Base-by-base conservation (phyloP, 2,113 vertebrate genomes). In the Tringa solitaria region DNA sequence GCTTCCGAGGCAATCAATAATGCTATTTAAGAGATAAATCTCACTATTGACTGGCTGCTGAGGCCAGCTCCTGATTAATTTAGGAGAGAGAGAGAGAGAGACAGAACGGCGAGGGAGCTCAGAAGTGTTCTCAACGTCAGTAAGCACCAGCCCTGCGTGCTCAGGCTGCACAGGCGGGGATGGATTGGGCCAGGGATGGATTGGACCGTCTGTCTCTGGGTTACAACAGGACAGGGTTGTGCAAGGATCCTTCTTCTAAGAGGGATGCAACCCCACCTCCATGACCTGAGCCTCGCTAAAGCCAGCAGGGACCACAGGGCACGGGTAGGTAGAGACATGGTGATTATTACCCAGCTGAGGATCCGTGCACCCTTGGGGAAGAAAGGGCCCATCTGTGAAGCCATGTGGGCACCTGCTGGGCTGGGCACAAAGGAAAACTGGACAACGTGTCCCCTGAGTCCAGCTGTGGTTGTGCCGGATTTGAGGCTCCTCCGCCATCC, bases 21-120 rank as follows among this genome's bases (percentile, higher is more conserved):
- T 26, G 89, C 90, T 97, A 90, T 97, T 97, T 98, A 96, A 96
- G 95, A 97, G 97, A 97, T 97, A 98, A 98, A 89, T 96, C 92
- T 96, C 95, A 76, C 78, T 89, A 96, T 96, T 96, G 96, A 95
- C 87, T 72, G 93, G 83, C 88, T 97, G 88, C 95, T 96, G 92
- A 92, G 94, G 95, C 89, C 93, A 95, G 89, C 80, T 97, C 93
- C 97, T 95, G 96, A 97, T 95, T 97, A 96, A 97, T 94, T 97
- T n/a, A 19, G 89, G 68, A 90, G 77, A 93, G 23, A 75, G 45
- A 59, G 53, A 74, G 28, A 68, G 48, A 46, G 33, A 67, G 56
- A 54, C 53, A 80, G 48, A 70, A 88, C 0, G 14, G 35, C 0
- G 1, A 89, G 43, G 57, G 48, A 82, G 92, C 81, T 85, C 70